phyloP scores from a whole-genome alignment of 2,888 invertebrate genomes.

The Caenorhabditis afra region DNA sequence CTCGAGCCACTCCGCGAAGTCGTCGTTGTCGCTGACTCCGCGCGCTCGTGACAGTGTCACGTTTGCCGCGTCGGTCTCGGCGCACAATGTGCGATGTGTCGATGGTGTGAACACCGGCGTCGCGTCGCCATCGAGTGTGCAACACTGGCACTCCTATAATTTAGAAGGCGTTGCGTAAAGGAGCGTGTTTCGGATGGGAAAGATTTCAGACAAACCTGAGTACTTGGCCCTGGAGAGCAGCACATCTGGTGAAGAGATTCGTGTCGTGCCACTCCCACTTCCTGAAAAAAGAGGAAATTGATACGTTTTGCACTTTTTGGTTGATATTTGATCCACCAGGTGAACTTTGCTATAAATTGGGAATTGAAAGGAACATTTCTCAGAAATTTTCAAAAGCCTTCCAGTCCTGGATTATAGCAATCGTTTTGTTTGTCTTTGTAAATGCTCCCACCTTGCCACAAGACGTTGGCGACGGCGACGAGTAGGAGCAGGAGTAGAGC shows the following conservation, averaged over 20 bases:
- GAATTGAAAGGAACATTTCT: too few relatives aligned
- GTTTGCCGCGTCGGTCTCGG: conserved; percentile 50
- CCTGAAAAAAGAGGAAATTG: conserved; percentile 8
- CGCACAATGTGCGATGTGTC: conserved; percentile 63
- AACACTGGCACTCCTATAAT: conserved; percentile 49
- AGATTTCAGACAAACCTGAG: conserved; percentile 40
- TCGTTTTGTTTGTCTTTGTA: too few relatives aligned
- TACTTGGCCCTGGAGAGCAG: conserved; percentile 64
- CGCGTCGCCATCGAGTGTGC: conserved; percentile 48
- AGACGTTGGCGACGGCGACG: background rate
- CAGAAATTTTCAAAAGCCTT: too few relatives aligned
- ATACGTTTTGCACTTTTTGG: too few relatives aligned
- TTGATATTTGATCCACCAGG: too few relatives aligned
- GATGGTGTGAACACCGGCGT: conserved; percentile 59
- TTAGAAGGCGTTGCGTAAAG: too few relatives aligned
- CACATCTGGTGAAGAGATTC: conserved; percentile 45
- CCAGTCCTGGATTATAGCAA: too few relatives aligned
- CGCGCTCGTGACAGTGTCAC: conserved; percentile 1
- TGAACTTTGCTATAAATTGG: too few relatives aligned
- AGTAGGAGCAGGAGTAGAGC: conserved; percentile 39
- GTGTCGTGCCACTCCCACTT: conserved; percentile 40
- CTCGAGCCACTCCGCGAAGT: conserved; percentile 69
- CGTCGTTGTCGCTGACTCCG: conserved; percentile 1
- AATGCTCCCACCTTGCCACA: background rate
- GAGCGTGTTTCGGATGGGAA: background rate